These are phyloP conservation scores for Nephrocerus scutellatus DNA, from an alignment of 2,888 invertebrate genomes.

Conservation along the genomic window DNA sequence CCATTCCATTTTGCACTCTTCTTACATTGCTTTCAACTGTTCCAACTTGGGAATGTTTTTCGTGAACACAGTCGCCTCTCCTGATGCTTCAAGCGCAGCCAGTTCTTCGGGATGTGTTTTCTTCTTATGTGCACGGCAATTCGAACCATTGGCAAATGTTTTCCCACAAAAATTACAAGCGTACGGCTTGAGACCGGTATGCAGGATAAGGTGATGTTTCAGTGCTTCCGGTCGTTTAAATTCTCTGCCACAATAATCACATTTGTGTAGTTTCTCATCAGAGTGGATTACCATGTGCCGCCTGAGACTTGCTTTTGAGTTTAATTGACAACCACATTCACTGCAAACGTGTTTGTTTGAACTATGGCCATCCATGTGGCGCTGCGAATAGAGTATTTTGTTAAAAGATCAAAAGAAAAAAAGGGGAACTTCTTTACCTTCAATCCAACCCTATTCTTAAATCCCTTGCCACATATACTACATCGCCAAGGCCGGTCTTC, in stretches of 20 bases:
- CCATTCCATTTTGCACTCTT: not conserved
- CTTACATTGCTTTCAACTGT: slow-evolving; percentile 43
- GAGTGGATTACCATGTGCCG: slow-evolving; percentile 42
- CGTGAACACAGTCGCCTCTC: slow-evolving; percentile 35
- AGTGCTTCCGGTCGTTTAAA: slow-evolving; percentile 46
- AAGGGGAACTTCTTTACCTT: slow-evolving; percentile 20
- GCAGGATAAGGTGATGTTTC: slow-evolving; percentile 45
- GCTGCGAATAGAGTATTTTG: slow-evolving; percentile 21
- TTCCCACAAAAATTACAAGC: slow-evolving; percentile 47
- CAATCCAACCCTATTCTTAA: slow-evolving; percentile 39
- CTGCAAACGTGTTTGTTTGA: slow-evolving; percentile 41
- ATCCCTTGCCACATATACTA: slow-evolving; percentile 45
- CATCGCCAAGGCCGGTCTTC: slow-evolving; percentile 50
- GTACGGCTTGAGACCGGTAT: slow-evolving; percentile 45
- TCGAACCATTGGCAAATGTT: slow-evolving; percentile 47
- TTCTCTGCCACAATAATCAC: slow-evolving; percentile 41
- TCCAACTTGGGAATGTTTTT: slow-evolving; percentile 46
- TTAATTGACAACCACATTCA: slow-evolving; percentile 39
- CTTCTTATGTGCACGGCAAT: slow-evolving; percentile 47
- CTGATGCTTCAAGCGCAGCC: slow-evolving; percentile 44
- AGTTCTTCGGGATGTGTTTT: slow-evolving; percentile 45
- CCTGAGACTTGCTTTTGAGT: slow-evolving; percentile 38
- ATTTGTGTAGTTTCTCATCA: slow-evolving; percentile 42
- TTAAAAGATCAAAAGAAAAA: not conserved
- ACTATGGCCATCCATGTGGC: slow-evolving; percentile 41